A percentile compares a stretch with the other conserved stretches of the same genome.
Evolutionary conservation across 2,888 invertebrate genomes (phyloP).

Genomic region (Hydropsyche betteni): DNA sequence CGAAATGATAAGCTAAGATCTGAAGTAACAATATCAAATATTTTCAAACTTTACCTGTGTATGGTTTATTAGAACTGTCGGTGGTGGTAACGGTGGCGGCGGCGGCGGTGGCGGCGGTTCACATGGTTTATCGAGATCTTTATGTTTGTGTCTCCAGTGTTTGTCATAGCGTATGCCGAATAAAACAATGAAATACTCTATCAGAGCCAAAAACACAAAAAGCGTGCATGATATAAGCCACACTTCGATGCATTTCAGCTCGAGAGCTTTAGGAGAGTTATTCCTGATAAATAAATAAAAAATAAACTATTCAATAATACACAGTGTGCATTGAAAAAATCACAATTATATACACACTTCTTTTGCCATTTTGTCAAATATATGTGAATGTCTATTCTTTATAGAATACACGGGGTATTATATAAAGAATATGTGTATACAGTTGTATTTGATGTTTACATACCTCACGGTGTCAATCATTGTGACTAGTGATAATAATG

Average conservation of each 20-base stretch:
- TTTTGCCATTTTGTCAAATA: constrained; percentile 2
- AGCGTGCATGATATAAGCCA: constrained; percentile 74
- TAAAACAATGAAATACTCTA: constrained; percentile 72
- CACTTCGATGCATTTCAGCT: constrained; percentile 72
- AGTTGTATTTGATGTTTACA: constrained; percentile 27
- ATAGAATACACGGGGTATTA: no score
- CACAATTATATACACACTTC: constrained; percentile 3
- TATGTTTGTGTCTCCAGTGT: constrained; percentile 64
- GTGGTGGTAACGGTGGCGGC: constrained; percentile 57
- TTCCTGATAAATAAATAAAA: constrained; percentile 59
- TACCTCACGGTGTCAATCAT: constrained; percentile 74
- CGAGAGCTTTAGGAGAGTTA: constrained; percentile 71
- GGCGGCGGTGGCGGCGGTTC: constrained; percentile 62
- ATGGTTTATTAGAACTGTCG: constrained; percentile 58
- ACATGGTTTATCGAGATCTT: constrained; percentile 57
- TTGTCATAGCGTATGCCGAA: constrained; percentile 74
- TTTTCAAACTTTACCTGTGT: constrained; percentile 58
- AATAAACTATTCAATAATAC: constrained; percentile 4
- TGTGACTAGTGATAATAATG: constrained; percentile 70
- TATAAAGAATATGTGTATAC: neutral
- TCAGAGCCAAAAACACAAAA: constrained; percentile 71
- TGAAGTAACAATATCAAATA: neutral
- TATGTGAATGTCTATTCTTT: neutral
- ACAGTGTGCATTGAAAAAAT: constrained; percentile 13
- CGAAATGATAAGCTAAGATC: neutral